These are phyloP conservation scores for Rhysida immarginata DNA, from an alignment of 1,140 invertebrate genomes.

Conservation along the genomic window DNA sequence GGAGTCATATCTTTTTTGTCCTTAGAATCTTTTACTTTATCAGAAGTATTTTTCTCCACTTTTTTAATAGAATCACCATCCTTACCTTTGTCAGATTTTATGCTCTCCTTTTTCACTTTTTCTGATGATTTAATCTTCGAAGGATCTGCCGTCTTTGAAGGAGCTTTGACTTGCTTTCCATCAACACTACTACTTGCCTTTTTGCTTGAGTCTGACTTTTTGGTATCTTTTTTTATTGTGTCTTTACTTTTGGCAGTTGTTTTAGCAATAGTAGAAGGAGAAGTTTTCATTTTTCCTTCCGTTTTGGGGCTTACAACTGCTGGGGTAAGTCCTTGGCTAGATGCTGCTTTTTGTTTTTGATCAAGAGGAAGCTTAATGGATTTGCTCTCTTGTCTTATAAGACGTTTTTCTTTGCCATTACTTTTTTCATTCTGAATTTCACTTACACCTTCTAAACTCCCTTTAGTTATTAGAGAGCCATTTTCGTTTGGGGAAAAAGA, in stretches of 20 bases:
- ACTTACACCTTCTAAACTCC: neutral
- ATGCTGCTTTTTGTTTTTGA: neutral
- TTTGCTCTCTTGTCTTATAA: neutral
- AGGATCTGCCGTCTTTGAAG: neutral
- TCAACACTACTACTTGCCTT: neutral
- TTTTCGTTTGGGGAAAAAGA: neutral
- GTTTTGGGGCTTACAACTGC: neutral
- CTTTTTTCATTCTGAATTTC: neutral
- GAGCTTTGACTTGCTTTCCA: neutral
- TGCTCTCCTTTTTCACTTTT: neutral
- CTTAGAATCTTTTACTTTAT: neutral
- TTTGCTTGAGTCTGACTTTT: neutral
- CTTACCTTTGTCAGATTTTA: neutral
- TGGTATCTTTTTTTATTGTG: neutral
- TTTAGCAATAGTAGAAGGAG: neutral
- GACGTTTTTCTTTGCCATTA: neutral
- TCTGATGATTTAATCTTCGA: slow-evolving; percentile 3
- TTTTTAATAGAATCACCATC: neutral
- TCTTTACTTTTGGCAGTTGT: neutral
- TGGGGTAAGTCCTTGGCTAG: neutral
- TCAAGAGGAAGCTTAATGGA: neutral
- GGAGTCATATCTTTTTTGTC: neutral
- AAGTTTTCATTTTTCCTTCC: neutral
- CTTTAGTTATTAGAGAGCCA: neutral
- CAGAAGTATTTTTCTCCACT: neutral